Evolutionary conservation across 1,140 invertebrate genomes (phyloP).

Genomic region (Drosophila sechellia): DNA sequence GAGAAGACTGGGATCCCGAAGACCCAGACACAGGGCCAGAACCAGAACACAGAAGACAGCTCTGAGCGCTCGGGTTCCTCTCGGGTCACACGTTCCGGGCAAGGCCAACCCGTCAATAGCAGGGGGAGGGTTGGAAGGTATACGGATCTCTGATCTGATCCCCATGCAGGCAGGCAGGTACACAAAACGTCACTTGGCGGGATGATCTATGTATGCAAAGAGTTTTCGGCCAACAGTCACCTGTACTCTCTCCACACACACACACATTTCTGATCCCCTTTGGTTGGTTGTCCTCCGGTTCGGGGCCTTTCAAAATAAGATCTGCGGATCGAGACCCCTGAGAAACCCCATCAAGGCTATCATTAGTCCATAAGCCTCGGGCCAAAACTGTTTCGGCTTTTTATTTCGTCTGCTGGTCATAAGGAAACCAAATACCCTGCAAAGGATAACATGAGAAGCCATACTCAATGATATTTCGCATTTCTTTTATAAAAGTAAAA

Average conservation of each 20-base stretch:
- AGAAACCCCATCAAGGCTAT: conserved; percentile 57
- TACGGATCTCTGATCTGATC: conserved; percentile 3
- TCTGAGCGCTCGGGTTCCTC: conserved; percentile 17
- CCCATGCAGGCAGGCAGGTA: conserved; percentile 35
- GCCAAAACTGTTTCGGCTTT: conserved; percentile 37
- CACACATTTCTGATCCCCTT: conserved; percentile 3
- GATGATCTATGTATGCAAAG: conserved; percentile 62
- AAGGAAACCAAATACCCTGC: conserved; percentile 1
- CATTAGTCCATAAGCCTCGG: conserved; percentile 61
- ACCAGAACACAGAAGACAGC: conserved; percentile 34
- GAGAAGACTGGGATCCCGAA: conserved; percentile 1
- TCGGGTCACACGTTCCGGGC: conserved; percentile 41
- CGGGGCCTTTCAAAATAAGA: conserved; percentile 30
- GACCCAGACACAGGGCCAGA: conserved; percentile 25
- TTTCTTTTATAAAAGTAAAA: no score
- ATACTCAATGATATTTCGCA: no score
- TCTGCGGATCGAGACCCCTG: conserved; percentile 28
- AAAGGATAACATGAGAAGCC: not conserved
- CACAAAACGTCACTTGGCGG: conserved; percentile 68
- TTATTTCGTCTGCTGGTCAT: conserved; percentile 4
- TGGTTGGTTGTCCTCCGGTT: conserved; percentile 3
- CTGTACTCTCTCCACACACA: conserved; percentile 28
- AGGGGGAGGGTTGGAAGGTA: not conserved
- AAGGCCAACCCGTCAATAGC: conserved; percentile 28
- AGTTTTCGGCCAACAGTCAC: conserved; percentile 52